Evolutionary conservation across 2,888 invertebrate genomes (phyloP), one percentile per base, ranked within the genome.

Genomic region (Rugalucina vietnamica): DNA sequence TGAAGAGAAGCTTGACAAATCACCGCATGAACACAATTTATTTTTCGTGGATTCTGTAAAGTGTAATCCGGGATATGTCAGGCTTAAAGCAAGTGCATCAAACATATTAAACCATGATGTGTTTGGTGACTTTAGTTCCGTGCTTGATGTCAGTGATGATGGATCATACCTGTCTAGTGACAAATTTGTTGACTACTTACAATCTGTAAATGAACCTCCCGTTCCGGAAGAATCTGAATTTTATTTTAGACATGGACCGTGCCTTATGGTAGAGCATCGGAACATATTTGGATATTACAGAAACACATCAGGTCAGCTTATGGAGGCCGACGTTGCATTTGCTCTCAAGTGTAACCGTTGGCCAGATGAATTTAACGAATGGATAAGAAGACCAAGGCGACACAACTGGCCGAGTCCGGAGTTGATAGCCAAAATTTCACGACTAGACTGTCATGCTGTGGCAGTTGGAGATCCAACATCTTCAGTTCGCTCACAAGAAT

Each of bases 291-390:
- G 49, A 39, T 32, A 1, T 24, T 27, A 24, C n/a, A 12, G 43
- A 36, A 27, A 21, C 0, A 34, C 32, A 29, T 10, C 36, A 39
- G 60, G 69, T 12, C 0, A 32, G 3, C 12, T 18, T 10, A 3
- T 50, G 0, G 81, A 82, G 27, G 1, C 39, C n/a, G 81, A 82
- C 29, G 32, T 32, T 8, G 76, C 76, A 1, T 49, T 50, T 73
- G 72, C 81, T 4, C 24, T 82, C 5, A 18, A 29, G 8, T 82
- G 77, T 43, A 24, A 65, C 27, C 8, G 49, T 4, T 82, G 81
- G 81, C 81, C 81, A 0, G 32, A 27, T 8, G 73, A 69, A 21
- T 77, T 73, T n/a, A 65, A 60, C 18, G 81, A 82, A 65, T 82
- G 81, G 81, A 27, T 49, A 5, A 65, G 36, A 50, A 29, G 81